A percentile compares a stretch with the other conserved stretches of the same genome.
These are phyloP conservation scores for Mesorhabditis spiculigera DNA, from an alignment of 2,888 invertebrate species.

Conservation along the genomic window DNA sequence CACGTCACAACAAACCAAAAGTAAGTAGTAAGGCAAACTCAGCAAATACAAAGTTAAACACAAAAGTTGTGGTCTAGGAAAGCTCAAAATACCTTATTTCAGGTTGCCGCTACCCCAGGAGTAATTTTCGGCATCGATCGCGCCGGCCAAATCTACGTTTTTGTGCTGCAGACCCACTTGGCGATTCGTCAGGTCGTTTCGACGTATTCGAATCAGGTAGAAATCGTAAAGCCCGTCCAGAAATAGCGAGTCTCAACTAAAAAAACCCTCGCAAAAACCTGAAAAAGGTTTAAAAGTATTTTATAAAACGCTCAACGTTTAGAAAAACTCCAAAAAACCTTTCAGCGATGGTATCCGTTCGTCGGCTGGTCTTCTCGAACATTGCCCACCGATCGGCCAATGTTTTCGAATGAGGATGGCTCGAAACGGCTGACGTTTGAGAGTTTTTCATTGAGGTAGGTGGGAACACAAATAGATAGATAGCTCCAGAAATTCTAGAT, in stretches of 20 bases:
- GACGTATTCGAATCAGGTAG: constrained; percentile 28
- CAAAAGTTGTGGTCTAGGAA: too few relatives aligned
- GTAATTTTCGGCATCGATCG: constrained; percentile 23
- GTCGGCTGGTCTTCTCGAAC: constrained; percentile 22
- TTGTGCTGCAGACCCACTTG: constrained; percentile 23
- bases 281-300: background rate
- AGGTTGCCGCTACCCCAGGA: constrained; percentile 15
- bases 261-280: too few relatives aligned
- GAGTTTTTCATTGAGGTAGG: background rate
- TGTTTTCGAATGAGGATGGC: constrained; percentile 17
- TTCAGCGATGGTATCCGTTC: constrained; percentile 30
- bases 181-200: constrained; percentile 20
- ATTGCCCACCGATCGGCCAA: constrained; percentile 23
- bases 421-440: constrained; percentile 8
- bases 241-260: constrained; percentile 14
- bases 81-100: background rate
- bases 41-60: too few relatives aligned
- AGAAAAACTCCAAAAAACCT: background rate
- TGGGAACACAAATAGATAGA: background rate
- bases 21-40: constrained; percentile 23
- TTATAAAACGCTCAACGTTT: background rate
- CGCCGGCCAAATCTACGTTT: constrained; percentile 21
- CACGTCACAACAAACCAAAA: constrained; percentile 17
- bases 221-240: background rate
- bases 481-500: constrained; percentile 10